phyloP scores from a whole-genome alignment of 2,797 vertebrate species.

The Enteromius anoplus region DNA sequence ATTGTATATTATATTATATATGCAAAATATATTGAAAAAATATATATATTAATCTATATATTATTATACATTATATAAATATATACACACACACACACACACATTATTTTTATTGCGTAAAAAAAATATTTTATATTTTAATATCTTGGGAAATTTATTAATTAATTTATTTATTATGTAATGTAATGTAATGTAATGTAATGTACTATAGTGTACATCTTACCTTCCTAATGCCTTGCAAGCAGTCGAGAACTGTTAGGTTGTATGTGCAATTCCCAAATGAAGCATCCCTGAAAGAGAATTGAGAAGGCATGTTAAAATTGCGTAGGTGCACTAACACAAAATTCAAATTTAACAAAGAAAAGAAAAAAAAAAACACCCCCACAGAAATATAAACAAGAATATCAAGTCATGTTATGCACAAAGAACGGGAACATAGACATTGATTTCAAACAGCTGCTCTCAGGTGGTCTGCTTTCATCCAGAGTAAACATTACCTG shows the following conservation, averaged over 20 bases:
- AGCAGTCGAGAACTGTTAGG: constrained; percentile 92
- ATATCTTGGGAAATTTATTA: too few relatives aligned
- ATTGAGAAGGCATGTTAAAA: constrained; percentile 4
- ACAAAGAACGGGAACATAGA: neutral
- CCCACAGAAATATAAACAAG: neutral
- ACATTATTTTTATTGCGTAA: too few relatives aligned
- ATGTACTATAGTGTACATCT: constrained; percentile 51
- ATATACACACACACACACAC: too few relatives aligned
- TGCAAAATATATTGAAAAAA: too few relatives aligned
- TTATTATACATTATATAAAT: too few relatives aligned
- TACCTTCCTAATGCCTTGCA: constrained; percentile 96
- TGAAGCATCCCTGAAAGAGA: constrained; percentile 87
- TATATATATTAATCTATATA: too few relatives aligned
- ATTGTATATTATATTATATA: too few relatives aligned
- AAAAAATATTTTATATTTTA: too few relatives aligned
- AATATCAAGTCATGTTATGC: neutral
- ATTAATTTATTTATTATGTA: too few relatives aligned
- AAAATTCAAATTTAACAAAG: neutral
- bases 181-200: too few relatives aligned
- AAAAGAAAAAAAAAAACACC: neutral
- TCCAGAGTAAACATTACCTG: constrained; percentile 24
- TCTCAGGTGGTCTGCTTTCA: constrained; percentile 16
- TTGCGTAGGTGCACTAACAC: neutral
- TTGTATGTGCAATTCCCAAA: constrained; percentile 93
- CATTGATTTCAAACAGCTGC: neutral